phyloP scores from a whole-genome alignment of 2,888 invertebrate genomes.

The Lissonota sp. region DNA sequence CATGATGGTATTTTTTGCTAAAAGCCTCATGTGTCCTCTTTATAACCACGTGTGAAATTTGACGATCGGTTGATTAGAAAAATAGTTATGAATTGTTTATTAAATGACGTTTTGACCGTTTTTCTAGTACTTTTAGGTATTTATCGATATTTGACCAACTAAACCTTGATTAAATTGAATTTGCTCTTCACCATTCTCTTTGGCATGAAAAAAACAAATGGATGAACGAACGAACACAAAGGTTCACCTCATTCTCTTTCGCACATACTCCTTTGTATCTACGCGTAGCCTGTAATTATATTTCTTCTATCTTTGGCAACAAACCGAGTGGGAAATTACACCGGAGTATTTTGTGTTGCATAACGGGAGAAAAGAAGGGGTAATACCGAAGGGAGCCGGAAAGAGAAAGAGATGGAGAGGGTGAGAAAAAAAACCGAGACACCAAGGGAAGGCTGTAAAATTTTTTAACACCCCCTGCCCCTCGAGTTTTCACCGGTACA shows the following conservation, averaged over 20 bases:
- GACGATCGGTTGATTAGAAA: not conserved
- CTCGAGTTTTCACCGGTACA: not conserved
- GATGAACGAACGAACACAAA: not conserved
- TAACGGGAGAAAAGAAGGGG: not conserved
- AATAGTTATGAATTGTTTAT: no score
- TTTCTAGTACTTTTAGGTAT: no score
- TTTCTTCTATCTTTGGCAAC: slow-evolving; percentile 12
- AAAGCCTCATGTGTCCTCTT: no score
- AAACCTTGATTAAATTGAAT: no score
- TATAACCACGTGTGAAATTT: not conserved
- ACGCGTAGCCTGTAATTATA: slow-evolving; percentile 17
- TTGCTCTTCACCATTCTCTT: no score
- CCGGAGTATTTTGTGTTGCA: slow-evolving; percentile 5
- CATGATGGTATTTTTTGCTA: no score
- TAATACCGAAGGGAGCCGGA: no score
- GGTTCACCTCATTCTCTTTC: not conserved
- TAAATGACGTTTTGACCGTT: no score
- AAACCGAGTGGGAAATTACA: slow-evolving; percentile 19
- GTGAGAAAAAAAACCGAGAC: slow-evolving; percentile 27
- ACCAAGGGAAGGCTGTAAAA: slow-evolving; percentile 33
- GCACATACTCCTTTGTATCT: not conserved
- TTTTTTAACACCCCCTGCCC: slow-evolving; percentile 28
- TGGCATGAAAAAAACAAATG: no score
- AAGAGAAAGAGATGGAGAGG: not conserved
- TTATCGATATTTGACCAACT: no score